phyloP scores from a whole-genome alignment of 2,888 invertebrate genomes.

The Metallyticus violacea region DNA sequence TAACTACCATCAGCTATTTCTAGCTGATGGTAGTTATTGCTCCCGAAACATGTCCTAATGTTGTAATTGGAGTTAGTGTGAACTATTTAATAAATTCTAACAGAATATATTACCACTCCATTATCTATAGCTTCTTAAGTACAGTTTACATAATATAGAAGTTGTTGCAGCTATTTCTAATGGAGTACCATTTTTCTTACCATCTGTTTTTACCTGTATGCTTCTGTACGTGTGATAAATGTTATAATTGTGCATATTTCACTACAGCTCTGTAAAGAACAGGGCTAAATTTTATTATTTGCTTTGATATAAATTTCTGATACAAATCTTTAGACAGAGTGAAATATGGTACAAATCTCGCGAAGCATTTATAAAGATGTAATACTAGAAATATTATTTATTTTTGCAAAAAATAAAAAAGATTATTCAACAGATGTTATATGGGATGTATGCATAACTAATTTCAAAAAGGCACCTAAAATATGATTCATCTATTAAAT shows the following conservation, averaged over 20 bases:
- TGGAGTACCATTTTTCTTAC: not conserved
- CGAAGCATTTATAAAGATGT: not conserved
- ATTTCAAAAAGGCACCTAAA: too few species aligned
- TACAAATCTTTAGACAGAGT: not conserved
- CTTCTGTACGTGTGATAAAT: not conserved
- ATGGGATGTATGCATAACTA: too few species aligned
- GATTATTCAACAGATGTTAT: not conserved
- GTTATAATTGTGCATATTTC: not conserved
- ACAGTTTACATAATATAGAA: too few species aligned
- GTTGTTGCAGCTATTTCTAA: not conserved
- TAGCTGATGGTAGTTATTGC: too few species aligned
- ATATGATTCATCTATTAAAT: too few species aligned
- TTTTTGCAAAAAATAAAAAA: not conserved
- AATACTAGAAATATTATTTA: not conserved
- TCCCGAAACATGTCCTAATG: too few species aligned
- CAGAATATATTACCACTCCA: too few species aligned
- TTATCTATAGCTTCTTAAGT: too few species aligned
- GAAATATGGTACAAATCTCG: not conserved
- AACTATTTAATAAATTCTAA: too few species aligned
- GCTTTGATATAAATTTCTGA: not conserved
- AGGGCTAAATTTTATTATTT: not conserved
- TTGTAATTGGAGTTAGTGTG: too few species aligned
- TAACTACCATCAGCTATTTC: too few species aligned
- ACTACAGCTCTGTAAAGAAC: not conserved
- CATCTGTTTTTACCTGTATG: not conserved